These are phyloP conservation scores for Andrena fulva DNA, from an alignment of 2,888 invertebrate species.

Conservation along the genomic window DNA sequence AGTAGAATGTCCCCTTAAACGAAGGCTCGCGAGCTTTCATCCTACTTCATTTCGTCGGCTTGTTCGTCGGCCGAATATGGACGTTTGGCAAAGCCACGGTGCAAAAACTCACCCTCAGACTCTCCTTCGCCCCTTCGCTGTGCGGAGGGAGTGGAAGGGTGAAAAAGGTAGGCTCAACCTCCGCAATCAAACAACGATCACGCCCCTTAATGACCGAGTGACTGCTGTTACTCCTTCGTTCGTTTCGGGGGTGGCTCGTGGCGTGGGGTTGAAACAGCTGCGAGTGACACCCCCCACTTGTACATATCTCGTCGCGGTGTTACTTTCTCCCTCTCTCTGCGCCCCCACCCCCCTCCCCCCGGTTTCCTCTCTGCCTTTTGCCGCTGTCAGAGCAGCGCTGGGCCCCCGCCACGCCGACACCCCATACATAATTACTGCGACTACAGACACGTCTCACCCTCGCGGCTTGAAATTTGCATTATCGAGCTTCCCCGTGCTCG, in stretches of 20 bases:
- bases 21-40: not conserved
- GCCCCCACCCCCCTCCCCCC: not conserved
- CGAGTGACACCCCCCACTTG: slow-evolving; percentile 76
- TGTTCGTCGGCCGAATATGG: not conserved
- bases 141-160: slow-evolving; percentile 20
- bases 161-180: slow-evolving; percentile 68
- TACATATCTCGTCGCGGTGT: slow-evolving; percentile 60
- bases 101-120: not conserved
- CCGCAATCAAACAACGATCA: slow-evolving; percentile 80
- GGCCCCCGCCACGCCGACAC: slow-evolving; percentile 49
- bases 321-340: slow-evolving; percentile 41
- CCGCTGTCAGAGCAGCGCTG: slow-evolving; percentile 34
- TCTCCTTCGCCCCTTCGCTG: not conserved
- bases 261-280: slow-evolving; percentile 78
- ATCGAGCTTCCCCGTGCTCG: slow-evolving; percentile 62
- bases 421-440: slow-evolving; percentile 75
- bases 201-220: slow-evolving; percentile 79
- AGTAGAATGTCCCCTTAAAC: no score
- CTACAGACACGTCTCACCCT: slow-evolving; percentile 65
- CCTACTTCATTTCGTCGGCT: not conserved
- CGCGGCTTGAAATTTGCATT: slow-evolving; percentile 75
- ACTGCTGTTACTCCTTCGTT: slow-evolving; percentile 75
- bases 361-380: slow-evolving; percentile 36
- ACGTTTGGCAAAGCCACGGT: not conserved
- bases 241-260: slow-evolving; percentile 62